Base-by-base conservation (phyloP, 2,113 vertebrate genomes). In the Ammodytes marinus region DNA sequence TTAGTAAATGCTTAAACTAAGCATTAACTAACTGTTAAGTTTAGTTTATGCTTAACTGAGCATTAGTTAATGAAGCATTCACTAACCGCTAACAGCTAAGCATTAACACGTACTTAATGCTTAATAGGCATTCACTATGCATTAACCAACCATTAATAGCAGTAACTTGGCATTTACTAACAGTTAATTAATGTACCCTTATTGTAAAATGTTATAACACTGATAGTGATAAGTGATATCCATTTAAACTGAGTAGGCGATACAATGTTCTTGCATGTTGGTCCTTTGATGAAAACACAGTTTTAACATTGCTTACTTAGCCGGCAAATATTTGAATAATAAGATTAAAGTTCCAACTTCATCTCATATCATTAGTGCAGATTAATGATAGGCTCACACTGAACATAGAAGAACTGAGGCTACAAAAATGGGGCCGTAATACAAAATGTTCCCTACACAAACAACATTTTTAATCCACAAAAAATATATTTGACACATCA, bases 401-500 rank as follows among this genome's bases (percentile, higher is more conserved):
- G 14, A 60, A 79, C 50, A 39, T 53, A 15, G 35, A 3, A n/a
- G 9, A 50, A 49, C 3, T 15, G 10, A 43, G 37, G 6, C 12
- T 13, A 12, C 46, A 19, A 75, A 9, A 4, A 45, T 55, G 1
- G 17, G 1, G 12, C 17, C 35, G 4, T 15, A 35, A 59, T 19
- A 39, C 19, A 54, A 12, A 47, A 69, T 0, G 17, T 54, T 76
- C 59, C 12, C 10, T 47, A 12, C 15, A 17, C 15, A 17, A 60
- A 52, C 14, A 53, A 66, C 69, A 75, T 63, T 67, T 77, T 77
- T 37, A 3, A 64, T 50, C 8, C 60, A 19, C 59, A 63, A 10
- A 53, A 2, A 66, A 35, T 63, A 35, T 13, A 68, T 47, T 5
- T 40, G 11, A 71, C 64, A 67, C 37, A 39, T 65, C 11, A 52